A percentile compares a stretch with the other conserved stretches of the same genome.
Evolutionary conservation across 2,888 invertebrate species (phyloP).

Genomic region (Anthrax anthrax): DNA sequence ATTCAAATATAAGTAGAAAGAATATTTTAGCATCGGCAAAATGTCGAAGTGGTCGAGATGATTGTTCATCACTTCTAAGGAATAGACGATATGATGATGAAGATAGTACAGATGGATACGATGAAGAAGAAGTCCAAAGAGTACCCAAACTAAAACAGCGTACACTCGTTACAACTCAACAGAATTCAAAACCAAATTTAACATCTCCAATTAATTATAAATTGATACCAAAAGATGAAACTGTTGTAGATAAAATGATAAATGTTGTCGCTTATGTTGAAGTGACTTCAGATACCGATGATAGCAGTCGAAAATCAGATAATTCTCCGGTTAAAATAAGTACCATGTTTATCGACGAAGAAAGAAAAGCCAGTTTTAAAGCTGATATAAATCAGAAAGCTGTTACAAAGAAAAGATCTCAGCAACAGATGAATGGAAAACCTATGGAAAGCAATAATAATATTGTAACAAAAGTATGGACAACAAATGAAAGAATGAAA

Average conservation of each 20-base stretch:
- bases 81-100: slow-evolving; percentile 45
- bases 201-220: slow-evolving; percentile 24
- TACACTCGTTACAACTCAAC: slow-evolving; percentile 12
- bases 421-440: not conserved
- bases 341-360: slow-evolving; percentile 35
- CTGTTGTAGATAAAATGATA: slow-evolving; percentile 31
- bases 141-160: slow-evolving; percentile 35
- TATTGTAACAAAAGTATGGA: slow-evolving; percentile 26
- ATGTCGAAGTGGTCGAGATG: slow-evolving; percentile 66
- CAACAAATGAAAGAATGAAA: slow-evolving; percentile 23
- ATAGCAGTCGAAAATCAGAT: slow-evolving; percentile 33
- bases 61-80: slow-evolving; percentile 55
- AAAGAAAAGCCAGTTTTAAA: slow-evolving; percentile 34
- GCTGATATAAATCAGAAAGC: slow-evolving; percentile 27
- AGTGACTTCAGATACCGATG: slow-evolving; percentile 33
- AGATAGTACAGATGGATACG: slow-evolving; percentile 35
- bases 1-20: slow-evolving; percentile 60
- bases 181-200: slow-evolving; percentile 17
- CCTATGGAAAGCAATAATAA: slow-evolving; percentile 7
- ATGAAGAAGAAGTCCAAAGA: slow-evolving; percentile 29
- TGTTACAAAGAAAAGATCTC: slow-evolving; percentile 14
- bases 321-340: slow-evolving; percentile 30
- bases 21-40: slow-evolving; percentile 77
- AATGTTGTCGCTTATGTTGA: slow-evolving; percentile 34
- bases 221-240: slow-evolving; percentile 23